Evolutionary conservation across 2,113 vertebrate genomes (phyloP).

Genomic region (Rafetus swinhoei): DNA sequence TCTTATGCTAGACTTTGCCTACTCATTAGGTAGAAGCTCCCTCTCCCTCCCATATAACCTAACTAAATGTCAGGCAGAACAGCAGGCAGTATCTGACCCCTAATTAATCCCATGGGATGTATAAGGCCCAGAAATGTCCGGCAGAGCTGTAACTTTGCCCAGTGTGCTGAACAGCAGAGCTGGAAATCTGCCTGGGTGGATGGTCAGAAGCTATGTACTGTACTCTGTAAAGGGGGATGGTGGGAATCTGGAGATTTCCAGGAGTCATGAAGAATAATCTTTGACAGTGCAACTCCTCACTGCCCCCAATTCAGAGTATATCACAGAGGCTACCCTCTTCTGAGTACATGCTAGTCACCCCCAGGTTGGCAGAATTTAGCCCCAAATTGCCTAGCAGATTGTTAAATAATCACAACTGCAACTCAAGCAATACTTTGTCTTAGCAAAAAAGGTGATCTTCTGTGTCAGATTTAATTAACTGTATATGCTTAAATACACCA

Average conservation of each 20-base stretch:
- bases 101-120: neutral
- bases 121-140: neutral
- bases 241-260: neutral
- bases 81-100: neutral
- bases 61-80: neutral
- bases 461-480: neutral
- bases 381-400: neutral
- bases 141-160: neutral
- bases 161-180: neutral
- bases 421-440: neutral
- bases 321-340: neutral
- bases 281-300: neutral
- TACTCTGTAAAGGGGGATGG: neutral
- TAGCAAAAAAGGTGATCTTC: neutral
- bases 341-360: neutral
- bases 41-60: neutral
- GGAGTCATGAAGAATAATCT: neutral
- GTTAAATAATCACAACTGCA: neutral
- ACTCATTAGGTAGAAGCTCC: neutral
- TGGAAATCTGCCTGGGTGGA: neutral
- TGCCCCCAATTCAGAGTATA: neutral
- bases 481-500: neutral
- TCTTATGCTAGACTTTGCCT: neutral
- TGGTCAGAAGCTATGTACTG: neutral
- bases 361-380: neutral